phyloP scores from a whole-genome alignment of 2,888 invertebrate genomes.

The Zhengitettix transpicula region DNA sequence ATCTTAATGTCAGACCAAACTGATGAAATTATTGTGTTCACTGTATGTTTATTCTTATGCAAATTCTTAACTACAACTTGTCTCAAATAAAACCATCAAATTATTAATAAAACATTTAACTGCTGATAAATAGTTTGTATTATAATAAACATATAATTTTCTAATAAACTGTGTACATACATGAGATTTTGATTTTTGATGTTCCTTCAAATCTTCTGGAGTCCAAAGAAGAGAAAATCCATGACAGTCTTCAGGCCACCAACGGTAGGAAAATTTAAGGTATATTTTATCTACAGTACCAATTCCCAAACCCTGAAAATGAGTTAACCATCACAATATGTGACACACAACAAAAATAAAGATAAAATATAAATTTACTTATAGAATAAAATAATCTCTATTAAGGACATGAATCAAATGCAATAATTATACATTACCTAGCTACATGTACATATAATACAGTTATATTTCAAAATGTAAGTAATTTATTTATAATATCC shows the following conservation, averaged over 20 bases:
- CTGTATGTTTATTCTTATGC: neutral
- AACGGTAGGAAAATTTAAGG: constrained; percentile 40
- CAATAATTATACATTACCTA: no score
- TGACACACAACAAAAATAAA: neutral
- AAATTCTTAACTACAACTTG: no score
- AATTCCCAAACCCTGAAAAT: constrained; percentile 33
- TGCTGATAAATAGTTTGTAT: no score
- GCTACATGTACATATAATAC: no score
- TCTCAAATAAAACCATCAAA: no score
- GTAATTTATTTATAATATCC: no score
- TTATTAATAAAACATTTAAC: no score
- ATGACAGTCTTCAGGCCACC: constrained; percentile 41
- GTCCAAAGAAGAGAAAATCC: constrained; percentile 42
- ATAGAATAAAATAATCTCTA: neutral
- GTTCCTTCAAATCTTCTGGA: constrained; percentile 30
- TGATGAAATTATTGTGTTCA: neutral
- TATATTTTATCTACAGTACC: constrained; percentile 53
- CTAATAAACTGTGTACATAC: neutral
- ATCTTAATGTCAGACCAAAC: no score
- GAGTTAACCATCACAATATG: neutral
- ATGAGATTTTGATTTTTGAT: neutral
- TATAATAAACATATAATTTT: no score
- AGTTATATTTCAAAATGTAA: no score
- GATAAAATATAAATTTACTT: neutral
- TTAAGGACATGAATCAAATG: no score